Percentiles rank a stretch among this genome's conserved stretches.
Evolutionary conservation across 2,113 vertebrate species (phyloP).

Genomic region (Malurus cyaneus): DNA sequence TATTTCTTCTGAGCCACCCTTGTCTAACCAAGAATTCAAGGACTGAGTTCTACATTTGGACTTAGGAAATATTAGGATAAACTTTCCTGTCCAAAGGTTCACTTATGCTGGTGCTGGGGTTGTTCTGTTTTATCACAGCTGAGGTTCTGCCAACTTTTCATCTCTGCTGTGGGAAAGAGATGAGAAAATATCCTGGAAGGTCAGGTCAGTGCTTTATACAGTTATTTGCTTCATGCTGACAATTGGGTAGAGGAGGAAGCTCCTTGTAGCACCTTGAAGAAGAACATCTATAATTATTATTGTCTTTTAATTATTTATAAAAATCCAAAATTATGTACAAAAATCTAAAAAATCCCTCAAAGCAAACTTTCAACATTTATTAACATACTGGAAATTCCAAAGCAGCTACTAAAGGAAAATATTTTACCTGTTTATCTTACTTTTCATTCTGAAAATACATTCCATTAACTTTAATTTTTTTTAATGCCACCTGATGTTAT

Average conservation of each 20-base stretch:
- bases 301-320: not conserved
- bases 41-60: not conserved
- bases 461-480: not conserved
- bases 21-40: not conserved
- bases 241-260: rapidly evolving
- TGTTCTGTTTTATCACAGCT: not conserved
- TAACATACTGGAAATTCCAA: not conserved
- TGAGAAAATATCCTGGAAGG: not conserved
- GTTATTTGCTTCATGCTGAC: not conserved
- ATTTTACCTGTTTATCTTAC: not conserved
- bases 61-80: not conserved
- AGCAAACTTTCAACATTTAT: not conserved
- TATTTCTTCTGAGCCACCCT: not conserved
- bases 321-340: not conserved
- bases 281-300: not conserved
- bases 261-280: not conserved
- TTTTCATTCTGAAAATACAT: not conserved
- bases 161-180: not conserved
- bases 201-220: not conserved
- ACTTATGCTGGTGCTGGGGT: not conserved
- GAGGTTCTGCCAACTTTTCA: not conserved
- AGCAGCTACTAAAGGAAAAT: not conserved
- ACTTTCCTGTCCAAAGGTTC: not conserved
- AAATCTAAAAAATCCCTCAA: not conserved
- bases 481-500: not conserved